Conservation (phyloP, 92 coral and sea anemone genomes). For the Porites lobata region DNA sequence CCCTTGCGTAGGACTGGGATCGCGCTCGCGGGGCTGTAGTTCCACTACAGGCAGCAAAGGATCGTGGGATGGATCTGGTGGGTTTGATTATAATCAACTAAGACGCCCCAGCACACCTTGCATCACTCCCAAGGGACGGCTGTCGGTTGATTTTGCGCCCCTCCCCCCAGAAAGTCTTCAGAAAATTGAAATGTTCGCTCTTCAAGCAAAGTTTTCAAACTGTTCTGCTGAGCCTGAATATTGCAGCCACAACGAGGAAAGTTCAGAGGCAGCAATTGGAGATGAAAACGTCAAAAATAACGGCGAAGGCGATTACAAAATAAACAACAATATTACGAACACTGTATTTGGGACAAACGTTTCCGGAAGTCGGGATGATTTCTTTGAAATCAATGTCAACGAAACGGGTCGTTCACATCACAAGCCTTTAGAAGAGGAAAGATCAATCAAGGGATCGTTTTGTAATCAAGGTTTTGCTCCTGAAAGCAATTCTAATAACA, state of each 20-base stretch:
- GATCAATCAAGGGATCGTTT: neutral
- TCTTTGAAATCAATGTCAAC: neutral
- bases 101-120: slow-evolving; percentile 36
- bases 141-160: slow-evolving; percentile 38
- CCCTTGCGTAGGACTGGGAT: slow-evolving; percentile 47
- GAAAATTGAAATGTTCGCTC: slow-evolving; percentile 19
- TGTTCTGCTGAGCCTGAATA: slow-evolving; percentile 37
- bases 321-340: neutral
- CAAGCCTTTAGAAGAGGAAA: neutral
- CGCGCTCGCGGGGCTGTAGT: slow-evolving; percentile 54
- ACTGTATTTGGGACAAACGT: neutral
- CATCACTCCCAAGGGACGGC: slow-evolving; percentile 33
- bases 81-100: slow-evolving; percentile 25
- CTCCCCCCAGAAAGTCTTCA: neutral
- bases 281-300: neutral
- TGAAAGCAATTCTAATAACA: neutral
- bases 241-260: slow-evolving; percentile 18
- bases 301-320: neutral
- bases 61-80: slow-evolving; percentile 65
- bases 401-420: neutral
- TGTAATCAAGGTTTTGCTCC: neutral
- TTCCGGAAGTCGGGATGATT: neutral
- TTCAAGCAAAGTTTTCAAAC: slow-evolving; percentile 6
- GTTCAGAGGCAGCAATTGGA: neutral
- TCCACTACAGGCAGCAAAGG: slow-evolving; percentile 68